Base-by-base conservation (phyloP, 2,113 vertebrate species). In the Rhombomys opimus region DNA sequence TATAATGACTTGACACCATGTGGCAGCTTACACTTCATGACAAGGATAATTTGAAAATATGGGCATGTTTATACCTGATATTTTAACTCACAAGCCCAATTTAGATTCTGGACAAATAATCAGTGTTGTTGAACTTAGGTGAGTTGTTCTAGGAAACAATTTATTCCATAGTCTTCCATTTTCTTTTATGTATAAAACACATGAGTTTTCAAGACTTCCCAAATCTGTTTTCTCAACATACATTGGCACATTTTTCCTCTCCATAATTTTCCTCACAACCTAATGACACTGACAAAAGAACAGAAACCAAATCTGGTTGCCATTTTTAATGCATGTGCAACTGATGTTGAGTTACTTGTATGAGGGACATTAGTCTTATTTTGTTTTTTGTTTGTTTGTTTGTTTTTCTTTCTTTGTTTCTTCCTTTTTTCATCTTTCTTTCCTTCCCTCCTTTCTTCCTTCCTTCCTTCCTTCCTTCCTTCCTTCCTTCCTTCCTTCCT, bases 91-190 rank as follows among this genome's bases (percentile, higher is more conserved):
- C 61, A n/a, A 90, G 50, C 67, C 38, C 67, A 80, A 38, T 15
- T 89, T 85, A 75, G 90, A 54, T 92, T 94, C 23, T 75, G 94
- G 8, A 68, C 87, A 93, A 96, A 6, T 1, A 78, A 30, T 1
- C n/a, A 67, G 14, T 70, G 20, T 67, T 89, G 38, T 68, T 27
- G 63, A 32, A 52, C 59, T 57, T 6, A 80, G 2, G n/a, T 54
- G 87, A 96, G 68, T 87, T 88, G 32, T 54, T 54, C n/a, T 77
- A 95, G 93, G 52, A 81, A 89, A 78, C 12, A 87, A 0, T 50
- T 92, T 88, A 78, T 54, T 87, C 18, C 63, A 70, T 23, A n/a
- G 22, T 35, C 9, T 57, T 81, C 18, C 10, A 63, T 70, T 41
- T 76, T 91, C 14, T 90, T 76, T 70, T 86, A 76, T 0, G 2